Evolutionary conservation across 1,140 invertebrate species (phyloP), one percentile per base, ranked within the genome.

Genomic region (Drosophila sp.): DNA sequence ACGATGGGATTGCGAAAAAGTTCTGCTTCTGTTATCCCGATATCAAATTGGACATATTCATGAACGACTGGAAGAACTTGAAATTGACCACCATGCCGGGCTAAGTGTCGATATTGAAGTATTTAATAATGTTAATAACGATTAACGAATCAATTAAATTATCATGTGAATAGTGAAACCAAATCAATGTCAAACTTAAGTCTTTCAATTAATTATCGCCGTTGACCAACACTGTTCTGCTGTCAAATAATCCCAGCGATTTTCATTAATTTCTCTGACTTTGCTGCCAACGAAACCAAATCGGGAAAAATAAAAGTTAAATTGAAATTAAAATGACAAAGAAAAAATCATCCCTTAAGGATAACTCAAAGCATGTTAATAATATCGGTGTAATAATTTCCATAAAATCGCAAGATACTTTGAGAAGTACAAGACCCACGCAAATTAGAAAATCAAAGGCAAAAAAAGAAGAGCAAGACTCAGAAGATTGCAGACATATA

Each of bases 1-100:
- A 81, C n/a, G 87, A 93, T 54, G 92, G 91, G 34, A 76, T 86
- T 56, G 91, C 94, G 6, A 93, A 93, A 67, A 94, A 94, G 67
- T 94, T 93, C 78, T 94, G 79, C 14, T 27, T 69, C 7, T 82
- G 79, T n/a, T 72, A 72, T 58, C 76, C 77, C 0, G 18, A 53
- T 14, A 6, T 8, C 0, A 6, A 14, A 1, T 40, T 58, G 14
- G 25, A 46, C 18, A 4, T 1, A 0, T 29, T 21, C 6, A 75
- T 75, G 71, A 1, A 14, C 0, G 0, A 34, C 1, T 78, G 76
- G 76, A 48, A 29, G 0, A n/a, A 46, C 0, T 2, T 6, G n/a
- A 46, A 14, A 8, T 8, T 69, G 6, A 62, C 46, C 6, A 62
- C 66, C 0, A 0, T 27, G 18, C 13, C 27, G 6, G n/a, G 34